A percentile compares a stretch with the other conserved stretches of the same genome.
These are phyloP conservation scores for Cariama cristata DNA, from an alignment of 2,113 vertebrate genomes.

Conservation along the genomic window DNA sequence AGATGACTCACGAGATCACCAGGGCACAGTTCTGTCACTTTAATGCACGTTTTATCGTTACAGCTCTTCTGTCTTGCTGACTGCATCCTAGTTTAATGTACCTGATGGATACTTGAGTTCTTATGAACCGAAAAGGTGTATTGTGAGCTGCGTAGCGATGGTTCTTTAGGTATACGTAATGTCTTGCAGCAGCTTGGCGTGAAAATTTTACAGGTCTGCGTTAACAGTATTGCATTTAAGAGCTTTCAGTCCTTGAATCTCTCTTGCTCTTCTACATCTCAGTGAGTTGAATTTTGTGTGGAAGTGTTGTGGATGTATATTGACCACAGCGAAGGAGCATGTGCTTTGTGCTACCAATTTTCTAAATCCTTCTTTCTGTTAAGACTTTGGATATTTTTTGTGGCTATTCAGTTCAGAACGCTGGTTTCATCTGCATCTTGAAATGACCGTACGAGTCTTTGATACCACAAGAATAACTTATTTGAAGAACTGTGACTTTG, in stretches of 20 bases:
- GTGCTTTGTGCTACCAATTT: too few species aligned
- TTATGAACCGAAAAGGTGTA: accelerated
- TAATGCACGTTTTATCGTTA: accelerated
- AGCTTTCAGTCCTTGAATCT: not conserved
- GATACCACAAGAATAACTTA: too few species aligned
- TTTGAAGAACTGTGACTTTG: not conserved
- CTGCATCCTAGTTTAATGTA: accelerated
- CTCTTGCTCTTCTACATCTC: not conserved
- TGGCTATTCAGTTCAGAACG: not conserved
- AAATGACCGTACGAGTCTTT: not conserved
- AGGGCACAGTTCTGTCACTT: not conserved
- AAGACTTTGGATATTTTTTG: not conserved
- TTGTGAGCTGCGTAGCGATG: not conserved
- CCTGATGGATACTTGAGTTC: accelerated
- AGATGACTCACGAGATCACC: not conserved
- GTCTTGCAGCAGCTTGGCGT: not conserved
- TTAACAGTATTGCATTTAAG: not conserved
- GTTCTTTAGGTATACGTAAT: accelerated
- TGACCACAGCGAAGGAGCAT: accelerated
- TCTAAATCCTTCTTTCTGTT: not conserved
- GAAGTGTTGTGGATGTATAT: accelerated
- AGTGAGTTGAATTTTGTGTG: too few species aligned
- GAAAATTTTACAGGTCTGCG: not conserved
- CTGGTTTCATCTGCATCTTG: not conserved
- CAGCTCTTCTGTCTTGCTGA: not conserved